Evolutionary conservation across 2,888 invertebrate genomes (phyloP), one percentile per base, ranked within the genome.

Genomic region (Monopis laevigella): DNA sequence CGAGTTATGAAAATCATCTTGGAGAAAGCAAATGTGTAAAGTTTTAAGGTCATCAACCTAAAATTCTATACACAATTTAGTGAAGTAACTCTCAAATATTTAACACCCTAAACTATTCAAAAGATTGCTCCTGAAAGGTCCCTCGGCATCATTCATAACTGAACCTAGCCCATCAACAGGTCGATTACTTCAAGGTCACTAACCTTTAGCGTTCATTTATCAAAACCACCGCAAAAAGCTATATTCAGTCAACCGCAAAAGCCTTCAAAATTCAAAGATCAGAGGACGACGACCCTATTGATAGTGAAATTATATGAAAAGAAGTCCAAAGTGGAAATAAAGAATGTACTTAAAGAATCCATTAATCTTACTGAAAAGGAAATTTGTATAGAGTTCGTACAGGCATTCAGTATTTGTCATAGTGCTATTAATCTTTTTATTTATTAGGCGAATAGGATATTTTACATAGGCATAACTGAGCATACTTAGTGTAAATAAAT

Each of bases 261-360:
- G 19, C 36, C 36, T 36, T 36, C 36, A 36, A n/a, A 21, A 14
- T 19, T 18, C 12, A 18, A 36, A 36, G 18, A 36, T 36, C 36
- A 18, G 2, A 36, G 36, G 36, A 36, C 36, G 13, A 12, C 36
- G 21, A 36, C 36, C 36, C 13, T 2, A 36, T 12, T 21, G 36
- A 36, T 36, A 36, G 36, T 36, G 36, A 36, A 36, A 36, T 21
- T 19, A 32, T 4, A 14, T 32, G 32, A 32, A 32, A 32, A 32
- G 14, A 7, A 10, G 24, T 7, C 24, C 14, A 17, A 32, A n/a
- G 14, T 32, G 17, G 32, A 2, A 32, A 32, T 32, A 32, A 32
- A 32, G 32, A 17, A 32, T 17, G 32, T 32, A 29, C 32, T 32
- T 32, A 32, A 32, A 17, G 32, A 14, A 32, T 32, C 32, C 32